Evolutionary conservation across 53 echinoderm and acorn worm genomes (phyloP).

Genomic region (Henricia sp.): DNA sequence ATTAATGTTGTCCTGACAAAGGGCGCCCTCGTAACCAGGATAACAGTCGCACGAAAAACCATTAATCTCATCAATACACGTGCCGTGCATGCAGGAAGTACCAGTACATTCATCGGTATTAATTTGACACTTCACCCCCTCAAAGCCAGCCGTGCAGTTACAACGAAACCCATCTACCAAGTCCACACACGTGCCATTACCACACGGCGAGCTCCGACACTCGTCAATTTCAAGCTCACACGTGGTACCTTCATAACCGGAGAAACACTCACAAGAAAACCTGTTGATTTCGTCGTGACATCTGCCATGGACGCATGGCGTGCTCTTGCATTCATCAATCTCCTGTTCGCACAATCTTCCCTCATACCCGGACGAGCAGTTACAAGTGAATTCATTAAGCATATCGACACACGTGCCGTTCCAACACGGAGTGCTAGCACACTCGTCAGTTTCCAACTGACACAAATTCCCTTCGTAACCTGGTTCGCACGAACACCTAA

Average conservation of each 20-base stretch:
- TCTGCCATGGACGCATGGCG: neutral
- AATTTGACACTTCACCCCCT: slow-evolving; percentile 15
- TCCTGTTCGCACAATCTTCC: too few relatives aligned
- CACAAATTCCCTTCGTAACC: neutral
- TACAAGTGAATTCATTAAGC: neutral
- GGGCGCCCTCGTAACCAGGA: neutral
- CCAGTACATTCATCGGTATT: slow-evolving; percentile 44
- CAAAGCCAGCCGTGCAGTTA: slow-evolving; percentile 26
- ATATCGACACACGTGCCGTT: neutral
- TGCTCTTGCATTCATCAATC: too few relatives aligned
- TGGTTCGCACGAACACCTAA: neutral
- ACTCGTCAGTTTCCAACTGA: neutral
- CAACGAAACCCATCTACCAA: neutral
- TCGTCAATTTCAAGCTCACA: slow-evolving; percentile 35
- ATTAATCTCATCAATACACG: neutral
- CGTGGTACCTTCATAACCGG: slow-evolving; percentile 3
- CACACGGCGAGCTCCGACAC: slow-evolving; percentile 21
- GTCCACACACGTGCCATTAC: slow-evolving; percentile 34
- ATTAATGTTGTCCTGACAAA: neutral
- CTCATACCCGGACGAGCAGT: neutral
- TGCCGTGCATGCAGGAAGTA: neutral
- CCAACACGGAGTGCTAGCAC: neutral
- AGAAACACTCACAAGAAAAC: neutral
- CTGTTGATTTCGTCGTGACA: slow-evolving; percentile 38
- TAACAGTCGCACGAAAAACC: neutral